Base-by-base conservation (phyloP, 2,888 invertebrate genomes). In the Enchytraeus crypticus region DNA sequence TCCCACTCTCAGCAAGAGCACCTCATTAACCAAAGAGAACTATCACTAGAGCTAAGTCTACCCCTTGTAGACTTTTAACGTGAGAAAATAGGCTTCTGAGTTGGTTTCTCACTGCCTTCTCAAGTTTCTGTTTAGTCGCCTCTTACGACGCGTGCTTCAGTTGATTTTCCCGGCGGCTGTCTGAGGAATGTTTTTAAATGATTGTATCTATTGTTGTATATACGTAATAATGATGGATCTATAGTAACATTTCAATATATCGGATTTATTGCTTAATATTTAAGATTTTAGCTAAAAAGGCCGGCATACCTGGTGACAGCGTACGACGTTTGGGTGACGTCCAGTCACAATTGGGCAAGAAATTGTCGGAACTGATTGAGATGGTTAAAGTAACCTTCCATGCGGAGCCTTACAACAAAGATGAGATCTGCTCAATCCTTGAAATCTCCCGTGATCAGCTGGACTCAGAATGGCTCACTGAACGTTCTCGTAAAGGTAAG, bases 241-340 rank as follows among this genome's bases (percentile, higher is more conserved):
- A n/a, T n/a, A n/a, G n/a, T n/a, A n/a, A n/a, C n/a, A n/a, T n/a
- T n/a, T n/a, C n/a, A n/a, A n/a, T n/a, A n/a, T n/a, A n/a, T n/a
- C n/a, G n/a, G n/a, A n/a, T n/a, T n/a, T n/a, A n/a, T n/a, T n/a
- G n/a, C n/a, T n/a, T n/a, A n/a, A n/a, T n/a, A 18, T 34, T 33
- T n/a, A 43, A 86, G 86, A 80, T 89, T 54, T 80, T 90, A 64
- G 88, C 88, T 8, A 87, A 86, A 71, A 79, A 78, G 27, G 71
- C 72, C 46, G 78, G 83, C 32, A 71, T 86, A 64, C 79, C 86
- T 71, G 87, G 89, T 88, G 73, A 82, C 71, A 80, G 82, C 69
- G 78, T 87, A 72, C 80, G 84, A 59, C 84, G 85, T 66, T 83
- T 96, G 60, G 85, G 86, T 54, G 86, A 89, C 69, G 79, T 92